Conservation (phyloP, 1,140 invertebrate genomes). For the Lepidostoma basale region DNA sequence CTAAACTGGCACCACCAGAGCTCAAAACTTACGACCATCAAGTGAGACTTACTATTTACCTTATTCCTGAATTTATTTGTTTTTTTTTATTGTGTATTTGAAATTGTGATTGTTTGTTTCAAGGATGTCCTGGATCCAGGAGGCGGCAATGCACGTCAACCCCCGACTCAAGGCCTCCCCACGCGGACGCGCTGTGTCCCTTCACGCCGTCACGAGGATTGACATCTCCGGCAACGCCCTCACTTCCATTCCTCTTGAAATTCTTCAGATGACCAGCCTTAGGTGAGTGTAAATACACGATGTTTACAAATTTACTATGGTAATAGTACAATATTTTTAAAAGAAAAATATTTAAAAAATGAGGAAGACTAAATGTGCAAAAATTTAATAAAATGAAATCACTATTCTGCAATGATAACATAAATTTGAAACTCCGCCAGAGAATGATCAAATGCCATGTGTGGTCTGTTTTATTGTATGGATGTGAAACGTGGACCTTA, state of each 20-base stretch:
- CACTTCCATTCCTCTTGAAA: constrained; percentile 75
- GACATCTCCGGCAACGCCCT: constrained; percentile 94
- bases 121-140: constrained; percentile 81
- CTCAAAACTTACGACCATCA: constrained; percentile 70
- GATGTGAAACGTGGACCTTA: too few species aligned
- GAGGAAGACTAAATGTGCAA: too few species aligned
- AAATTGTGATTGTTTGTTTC: constrained; percentile 5
- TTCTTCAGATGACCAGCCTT: constrained; percentile 84
- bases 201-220: constrained; percentile 90
- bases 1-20: constrained; percentile 93
- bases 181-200: constrained; percentile 71
- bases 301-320: too few species aligned
- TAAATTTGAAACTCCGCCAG: too few species aligned
- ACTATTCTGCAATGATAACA: too few species aligned
- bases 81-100: neutral
- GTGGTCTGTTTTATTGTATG: too few species aligned
- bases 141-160: constrained; percentile 84
- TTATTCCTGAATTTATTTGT: neutral
- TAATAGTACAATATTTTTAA: too few species aligned
- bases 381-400: too few species aligned
- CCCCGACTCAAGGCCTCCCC: constrained; percentile 77
- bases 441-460: too few species aligned
- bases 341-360: too few species aligned
- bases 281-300: constrained; percentile 49
- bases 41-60: constrained; percentile 43